phyloP scores from a whole-genome alignment of 1,140 invertebrate species.

The Myzus persicae region DNA sequence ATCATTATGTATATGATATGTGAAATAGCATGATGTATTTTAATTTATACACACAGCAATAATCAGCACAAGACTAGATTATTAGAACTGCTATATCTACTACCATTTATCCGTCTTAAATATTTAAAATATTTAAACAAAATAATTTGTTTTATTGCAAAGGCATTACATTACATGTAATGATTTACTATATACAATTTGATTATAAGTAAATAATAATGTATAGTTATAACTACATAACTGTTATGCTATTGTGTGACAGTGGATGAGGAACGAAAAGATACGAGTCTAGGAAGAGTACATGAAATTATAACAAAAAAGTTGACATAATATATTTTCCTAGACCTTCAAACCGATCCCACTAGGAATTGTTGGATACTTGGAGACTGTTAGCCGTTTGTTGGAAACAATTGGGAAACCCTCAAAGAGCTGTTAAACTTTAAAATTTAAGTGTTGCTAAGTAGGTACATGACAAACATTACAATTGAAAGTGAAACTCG shows the following conservation, averaged over 20 bases:
- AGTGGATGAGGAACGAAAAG: background rate
- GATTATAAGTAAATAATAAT: too few species aligned
- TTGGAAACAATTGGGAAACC: background rate
- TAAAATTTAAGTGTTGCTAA: slow-evolving; percentile 2
- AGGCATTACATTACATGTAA: too few species aligned
- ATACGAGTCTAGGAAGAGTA: background rate
- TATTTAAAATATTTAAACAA: background rate
- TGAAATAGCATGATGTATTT: too few species aligned
- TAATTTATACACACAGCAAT: too few species aligned
- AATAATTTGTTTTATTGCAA: background rate
- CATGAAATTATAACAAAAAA: background rate
- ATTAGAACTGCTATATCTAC: too few species aligned
- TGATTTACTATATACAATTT: background rate
- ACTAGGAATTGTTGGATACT: background rate
- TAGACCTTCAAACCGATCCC: background rate
- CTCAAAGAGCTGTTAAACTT: background rate
- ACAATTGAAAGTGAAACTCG: background rate
- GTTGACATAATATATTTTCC: background rate
- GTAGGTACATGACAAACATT: slow-evolving; percentile 1
- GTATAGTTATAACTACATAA: too few species aligned
- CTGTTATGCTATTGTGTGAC: too few species aligned
- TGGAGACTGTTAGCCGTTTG: background rate
- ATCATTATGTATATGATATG: too few species aligned
- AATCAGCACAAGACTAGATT: too few species aligned
- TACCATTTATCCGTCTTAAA: too few species aligned